Base-by-base conservation (phyloP, 92 coral and sea anemone genomes). In the Plumapathes pennacea region DNA sequence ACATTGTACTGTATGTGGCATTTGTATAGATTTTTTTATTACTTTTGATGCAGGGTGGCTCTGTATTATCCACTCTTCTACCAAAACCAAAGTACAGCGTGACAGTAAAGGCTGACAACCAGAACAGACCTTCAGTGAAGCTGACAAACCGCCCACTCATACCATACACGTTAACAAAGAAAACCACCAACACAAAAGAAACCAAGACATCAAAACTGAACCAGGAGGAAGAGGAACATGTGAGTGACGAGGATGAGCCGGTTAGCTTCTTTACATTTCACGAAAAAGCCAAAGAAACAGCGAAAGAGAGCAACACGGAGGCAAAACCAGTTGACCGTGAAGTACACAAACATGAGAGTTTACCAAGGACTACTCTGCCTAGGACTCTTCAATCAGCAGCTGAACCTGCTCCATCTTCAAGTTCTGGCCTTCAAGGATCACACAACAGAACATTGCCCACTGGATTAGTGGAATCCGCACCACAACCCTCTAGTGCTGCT, bases 81-180 rank as follows among this genome's bases (percentile, higher is more conserved):
- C 97, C 97, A 25, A 90, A 90, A 70, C 97, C 97, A 24, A 90
- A 71, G 53, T 90, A 90, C 59, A 90, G 97, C 46, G 62, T 90
- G 50, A 88, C 90, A 4, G 59, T 67, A 3, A 87, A 64, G 37
- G 68, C 74, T 8, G 68, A 69, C 37, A 90, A 90, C 61, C 97
- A 89, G 2, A 90, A 90, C 81, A 87, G 78, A 45, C 97, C 97
- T 0, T 21, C 76, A 3, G 85, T 71, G 0, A 90, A 90, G 44
- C 51, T 87, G 17, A 71, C 96, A 12, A 83, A 71, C 72, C 73
- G 97, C 44, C 82, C 96, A 14, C 63, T 90, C 26, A 72, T 90
- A 24, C 97, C 97, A 9, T 72, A 90, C 73, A 78, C 90, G 15
- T 70, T 87, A 21, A 74, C 90, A 12, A 83, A 83, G 69, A 87